Conservation (phyloP, 2,113 vertebrate genomes). For the Triplophysa dalaica region DNA sequence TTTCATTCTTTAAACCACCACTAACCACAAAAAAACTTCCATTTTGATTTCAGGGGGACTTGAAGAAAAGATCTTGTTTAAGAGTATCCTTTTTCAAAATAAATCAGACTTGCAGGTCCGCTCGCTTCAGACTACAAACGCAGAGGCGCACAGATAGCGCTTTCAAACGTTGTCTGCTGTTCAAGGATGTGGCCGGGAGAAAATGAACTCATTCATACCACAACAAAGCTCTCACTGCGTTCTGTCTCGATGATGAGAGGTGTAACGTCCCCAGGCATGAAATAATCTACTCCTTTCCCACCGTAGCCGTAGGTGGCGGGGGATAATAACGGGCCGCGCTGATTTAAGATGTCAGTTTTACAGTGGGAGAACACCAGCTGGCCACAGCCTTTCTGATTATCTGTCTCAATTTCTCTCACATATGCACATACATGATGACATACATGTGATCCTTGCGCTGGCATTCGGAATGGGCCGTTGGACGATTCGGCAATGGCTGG, state of each 20-base stretch:
- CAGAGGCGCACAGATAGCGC: background rate
- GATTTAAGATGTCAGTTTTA: constrained; percentile 55
- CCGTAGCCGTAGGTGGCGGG: constrained; percentile 32
- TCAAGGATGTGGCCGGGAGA: constrained; percentile 3
- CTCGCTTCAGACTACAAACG: background rate
- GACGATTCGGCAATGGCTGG: constrained; percentile 49
- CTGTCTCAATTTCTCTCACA: constrained; percentile 17
- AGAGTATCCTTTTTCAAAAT: background rate
- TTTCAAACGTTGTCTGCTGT: background rate
- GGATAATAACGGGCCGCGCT: constrained; percentile 45
- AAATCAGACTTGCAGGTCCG: background rate
- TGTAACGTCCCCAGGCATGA: constrained; percentile 34
- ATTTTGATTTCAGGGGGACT: background rate
- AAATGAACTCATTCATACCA: constrained; percentile 25
- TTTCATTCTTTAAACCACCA: too few relatives aligned
- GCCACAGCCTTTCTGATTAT: constrained; percentile 31
- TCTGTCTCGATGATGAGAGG: constrained; percentile 42
- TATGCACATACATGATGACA: constrained; percentile 31
- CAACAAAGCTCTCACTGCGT: constrained; percentile 15
- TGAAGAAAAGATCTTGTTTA: background rate
- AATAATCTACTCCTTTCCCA: constrained; percentile 34
- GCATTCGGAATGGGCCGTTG: constrained; percentile 38
- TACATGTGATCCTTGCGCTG: constrained; percentile 46
- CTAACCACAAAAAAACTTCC: too few relatives aligned
- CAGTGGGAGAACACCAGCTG: constrained; percentile 37